These are phyloP conservation scores for Gibbula magus DNA, from an alignment of 2,888 invertebrate species.

Conservation along the genomic window DNA sequence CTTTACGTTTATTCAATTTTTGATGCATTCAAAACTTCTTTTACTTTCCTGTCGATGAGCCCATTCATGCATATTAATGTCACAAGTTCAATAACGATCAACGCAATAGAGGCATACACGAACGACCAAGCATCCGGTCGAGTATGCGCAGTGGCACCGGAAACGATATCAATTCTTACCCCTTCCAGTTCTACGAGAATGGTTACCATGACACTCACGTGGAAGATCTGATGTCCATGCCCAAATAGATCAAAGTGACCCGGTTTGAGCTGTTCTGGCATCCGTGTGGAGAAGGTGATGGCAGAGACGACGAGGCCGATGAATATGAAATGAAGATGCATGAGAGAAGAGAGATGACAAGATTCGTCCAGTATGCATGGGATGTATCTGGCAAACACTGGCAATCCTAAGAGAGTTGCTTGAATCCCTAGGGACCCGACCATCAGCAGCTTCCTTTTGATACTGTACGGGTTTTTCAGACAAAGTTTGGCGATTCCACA, in stretches of 20 bases:
- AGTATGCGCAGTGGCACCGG: slow-evolving; percentile 6
- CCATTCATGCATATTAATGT: neutral
- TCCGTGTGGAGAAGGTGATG: slow-evolving; percentile 49
- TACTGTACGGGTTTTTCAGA: slow-evolving; percentile 51
- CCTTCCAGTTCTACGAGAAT: slow-evolving; percentile 39
- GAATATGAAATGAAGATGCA: slow-evolving; percentile 49
- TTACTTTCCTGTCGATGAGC: neutral
- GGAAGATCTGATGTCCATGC: slow-evolving; percentile 65
- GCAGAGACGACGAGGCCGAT: slow-evolving; percentile 38
- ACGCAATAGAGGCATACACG: neutral
- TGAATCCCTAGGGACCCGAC: slow-evolving; percentile 45
- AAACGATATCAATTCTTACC: slow-evolving; percentile 34
- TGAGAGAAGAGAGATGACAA: slow-evolving; percentile 44
- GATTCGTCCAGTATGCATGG: slow-evolving; percentile 39
- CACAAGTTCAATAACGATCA: neutral
- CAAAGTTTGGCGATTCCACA: slow-evolving; percentile 51
- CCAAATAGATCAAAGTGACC: slow-evolving; percentile 63
- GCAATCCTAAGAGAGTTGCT: slow-evolving; percentile 37
- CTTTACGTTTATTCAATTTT: neutral
- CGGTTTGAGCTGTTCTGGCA: slow-evolving; percentile 59
- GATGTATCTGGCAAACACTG: slow-evolving; percentile 41
- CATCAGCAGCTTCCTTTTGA: slow-evolving; percentile 50
- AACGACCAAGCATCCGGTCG: slow-evolving; percentile 1
- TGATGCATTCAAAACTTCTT: neutral
- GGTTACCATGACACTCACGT: slow-evolving; percentile 41